phyloP scores from a whole-genome alignment of 2,113 vertebrate species.

The Phalacrocorax pelagicus region DNA sequence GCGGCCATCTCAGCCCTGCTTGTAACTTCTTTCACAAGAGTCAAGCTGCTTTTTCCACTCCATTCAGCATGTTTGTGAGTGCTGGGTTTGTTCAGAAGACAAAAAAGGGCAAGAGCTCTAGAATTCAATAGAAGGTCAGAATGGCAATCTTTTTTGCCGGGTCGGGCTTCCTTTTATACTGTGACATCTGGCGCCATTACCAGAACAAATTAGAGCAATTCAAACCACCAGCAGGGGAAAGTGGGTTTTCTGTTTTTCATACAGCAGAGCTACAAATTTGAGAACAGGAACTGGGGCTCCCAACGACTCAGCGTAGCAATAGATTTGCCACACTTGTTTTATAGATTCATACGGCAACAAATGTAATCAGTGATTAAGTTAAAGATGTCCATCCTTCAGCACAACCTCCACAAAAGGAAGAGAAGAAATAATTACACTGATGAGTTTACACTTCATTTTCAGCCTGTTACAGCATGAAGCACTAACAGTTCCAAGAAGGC shows the following conservation, averaged over 20 bases:
- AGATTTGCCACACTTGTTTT: slow-evolving; percentile 44
- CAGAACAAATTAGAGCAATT: slow-evolving; percentile 74
- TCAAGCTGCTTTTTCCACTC: slow-evolving; percentile 34
- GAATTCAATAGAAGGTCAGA: slow-evolving; percentile 74
- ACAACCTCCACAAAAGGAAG: background rate
- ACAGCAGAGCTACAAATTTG: background rate
- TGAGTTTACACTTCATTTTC: slow-evolving; percentile 59
- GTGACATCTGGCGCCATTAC: slow-evolving; percentile 76
- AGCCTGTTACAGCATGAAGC: slow-evolving; percentile 25
- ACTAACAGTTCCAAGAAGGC: background rate
- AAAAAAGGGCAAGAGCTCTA: slow-evolving; percentile 58
- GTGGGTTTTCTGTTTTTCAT: slow-evolving; percentile 44
- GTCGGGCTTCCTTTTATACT: slow-evolving; percentile 49
- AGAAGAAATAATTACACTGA: slow-evolving; percentile 27
- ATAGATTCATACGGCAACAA: background rate
- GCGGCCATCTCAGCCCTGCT: slow-evolving; percentile 17
- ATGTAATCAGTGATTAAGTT: slow-evolving; percentile 16
- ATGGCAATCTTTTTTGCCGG: slow-evolving; percentile 48
- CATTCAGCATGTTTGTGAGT: slow-evolving; percentile 57
- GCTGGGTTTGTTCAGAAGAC: slow-evolving; percentile 63
- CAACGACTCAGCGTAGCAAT: background rate
- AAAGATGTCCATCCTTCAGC: slow-evolving; percentile 4
- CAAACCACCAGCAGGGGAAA: slow-evolving; percentile 41
- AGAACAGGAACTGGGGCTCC: background rate
- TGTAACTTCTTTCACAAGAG: slow-evolving; percentile 43